Evolutionary conservation across 1,140 invertebrate species (phyloP), one percentile per base, ranked within the genome.

Genomic region (Neodiprion fabricii): DNA sequence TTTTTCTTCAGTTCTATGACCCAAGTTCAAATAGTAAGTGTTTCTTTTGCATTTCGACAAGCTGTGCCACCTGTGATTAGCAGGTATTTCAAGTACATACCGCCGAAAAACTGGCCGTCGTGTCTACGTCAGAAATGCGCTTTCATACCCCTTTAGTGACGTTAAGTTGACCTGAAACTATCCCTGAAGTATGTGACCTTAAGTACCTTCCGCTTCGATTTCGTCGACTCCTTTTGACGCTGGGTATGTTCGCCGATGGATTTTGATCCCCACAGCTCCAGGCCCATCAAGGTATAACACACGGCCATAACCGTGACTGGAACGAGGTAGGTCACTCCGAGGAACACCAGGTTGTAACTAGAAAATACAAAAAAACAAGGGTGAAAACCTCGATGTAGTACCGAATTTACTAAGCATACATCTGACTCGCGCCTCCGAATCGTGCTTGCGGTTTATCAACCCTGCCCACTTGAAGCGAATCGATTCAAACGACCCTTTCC

Each of bases 161-260:
- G 28, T 40, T 1, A 40, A 40, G 28, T 40, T 40, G 28, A 40
- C 28, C 28, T 40, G 28, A 48, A 48, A 5, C 7, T 48, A 9
- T 70, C 12, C 14, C 48, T 5, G 5, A 9, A 8, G 21, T 7
- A 48, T 17, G 21, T 12, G 21, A 10, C 28, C 68, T 61, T 82
- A 79, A 88, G 90, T 87, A 98, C 96, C 92, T 96, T 97, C 84
- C 95, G 88, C 86, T 98, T 98, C 1, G 95, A 96, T 80, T 92
- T 91, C 82, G 97, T 95, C 0, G 94, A 93, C 80, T 97, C 95
- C 48, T 93, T 90, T 82, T 97, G 96, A 61, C 94, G 89, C 79
- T 95, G 93, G 0, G 95, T 96, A 28, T 94, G 91, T 86, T 98
- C 97, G 0, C 97, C 97, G 66, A 98, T 98, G 0, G 95, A 95